phyloP scores from a whole-genome alignment of 2,797 vertebrate species.

The Sebastes oblongus region DNA sequence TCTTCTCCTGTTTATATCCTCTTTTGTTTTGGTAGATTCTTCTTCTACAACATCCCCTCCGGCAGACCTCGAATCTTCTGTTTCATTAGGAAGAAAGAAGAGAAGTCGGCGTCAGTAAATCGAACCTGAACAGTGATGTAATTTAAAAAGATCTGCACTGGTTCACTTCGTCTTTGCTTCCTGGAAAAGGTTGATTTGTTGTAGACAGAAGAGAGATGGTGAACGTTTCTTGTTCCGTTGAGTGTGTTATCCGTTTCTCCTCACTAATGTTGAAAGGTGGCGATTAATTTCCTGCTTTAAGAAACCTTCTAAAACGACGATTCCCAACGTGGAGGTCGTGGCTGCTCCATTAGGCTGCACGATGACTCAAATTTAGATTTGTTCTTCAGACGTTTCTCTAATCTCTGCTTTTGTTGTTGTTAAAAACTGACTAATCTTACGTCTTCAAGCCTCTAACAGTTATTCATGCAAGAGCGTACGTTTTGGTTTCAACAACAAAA shows the following conservation, averaged over 20 bases:
- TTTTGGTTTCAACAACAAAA: too few relatives aligned
- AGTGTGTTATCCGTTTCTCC: too few relatives aligned
- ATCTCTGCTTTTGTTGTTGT: too few relatives aligned
- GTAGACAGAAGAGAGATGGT: neutral
- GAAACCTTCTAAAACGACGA: neutral
- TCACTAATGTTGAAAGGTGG: too few relatives aligned
- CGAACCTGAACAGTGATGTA: constrained; percentile 5
- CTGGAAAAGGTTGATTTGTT: constrained; percentile 9
- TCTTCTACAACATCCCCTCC: constrained; percentile 55
- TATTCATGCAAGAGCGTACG: too few relatives aligned
- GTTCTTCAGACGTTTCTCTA: too few relatives aligned
- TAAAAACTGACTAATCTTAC: too few relatives aligned
- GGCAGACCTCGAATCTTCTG: constrained; percentile 69
- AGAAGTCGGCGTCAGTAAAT: constrained; percentile 16
- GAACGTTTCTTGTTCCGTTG: neutral
- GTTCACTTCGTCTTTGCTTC: constrained; percentile 9
- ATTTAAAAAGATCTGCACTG: constrained; percentile 7
- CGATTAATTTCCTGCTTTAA: neutral
- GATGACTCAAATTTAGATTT: too few relatives aligned
- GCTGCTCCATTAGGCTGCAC: too few relatives aligned
- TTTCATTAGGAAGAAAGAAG: constrained; percentile 46
- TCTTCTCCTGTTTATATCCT: constrained; percentile 1
- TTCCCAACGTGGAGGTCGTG: too few relatives aligned
- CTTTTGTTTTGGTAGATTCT: neutral
- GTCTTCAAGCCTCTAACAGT: too few relatives aligned